Base-by-base conservation (phyloP, 1,140 invertebrate species). In the Aphelenchoides fujianensis region DNA sequence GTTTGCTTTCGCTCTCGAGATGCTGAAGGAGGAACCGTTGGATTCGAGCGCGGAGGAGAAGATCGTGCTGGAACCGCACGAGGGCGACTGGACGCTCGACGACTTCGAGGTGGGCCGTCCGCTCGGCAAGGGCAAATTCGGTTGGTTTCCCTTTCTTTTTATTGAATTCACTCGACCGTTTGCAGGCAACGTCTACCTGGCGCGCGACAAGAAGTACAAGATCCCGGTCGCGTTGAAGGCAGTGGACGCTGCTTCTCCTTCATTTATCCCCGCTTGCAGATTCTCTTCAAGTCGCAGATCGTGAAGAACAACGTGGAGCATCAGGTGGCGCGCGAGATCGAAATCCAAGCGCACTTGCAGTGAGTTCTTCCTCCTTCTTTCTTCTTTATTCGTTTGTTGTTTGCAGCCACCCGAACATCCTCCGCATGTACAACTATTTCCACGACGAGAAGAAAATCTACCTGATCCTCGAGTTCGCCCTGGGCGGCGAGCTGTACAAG, bases 381-480 rank as follows among this genome's bases (percentile, higher is more conserved):
- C n/a, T n/a, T n/a, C 16, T 27, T 2, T 19, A 2, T 19, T 61
- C 36, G n/a, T n/a, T n/a, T 19, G 16, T 61, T 61, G 28, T 27
- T 61, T 23, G 19, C 41, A 91, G 94, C 73, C 95, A 97, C 87
- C 92, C 92, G 23, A 90, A 97, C 83, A 93, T 97, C 81, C 85
- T 97, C 32, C 89, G 91, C 23, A 84, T 98, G 74, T 89, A 91
- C 71, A 92, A 92, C 5, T 97, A 92, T 87, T 98, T 98, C 83
- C 90, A 94, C 84, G 94, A 97, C 85, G 89, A 91, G 2, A 90
- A 89, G 37, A 88, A 91, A 68, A 92, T 98, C 53, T 97, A 93
- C 85, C 86, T 97, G 9, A 91, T 95, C 0, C 84, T 98, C 48
- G 95, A 98, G 85, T 96, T 91, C 87, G 94, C 94, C 16, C 90